These are phyloP conservation scores for Thymelicus lineola DNA, from an alignment of 2,888 invertebrate species.

Conservation along the genomic window DNA sequence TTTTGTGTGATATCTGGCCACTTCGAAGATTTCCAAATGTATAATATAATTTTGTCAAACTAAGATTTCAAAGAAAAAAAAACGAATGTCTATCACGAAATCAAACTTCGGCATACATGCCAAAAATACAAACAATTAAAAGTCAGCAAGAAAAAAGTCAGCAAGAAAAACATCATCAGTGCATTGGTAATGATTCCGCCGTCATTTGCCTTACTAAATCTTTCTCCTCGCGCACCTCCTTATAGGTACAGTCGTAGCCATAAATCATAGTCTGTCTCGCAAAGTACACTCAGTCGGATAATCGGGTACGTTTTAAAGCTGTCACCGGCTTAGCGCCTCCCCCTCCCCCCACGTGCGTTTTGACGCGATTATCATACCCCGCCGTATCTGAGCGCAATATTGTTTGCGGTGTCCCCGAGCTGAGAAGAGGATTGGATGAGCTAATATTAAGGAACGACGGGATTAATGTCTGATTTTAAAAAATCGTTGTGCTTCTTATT, in stretches of 20 bases:
- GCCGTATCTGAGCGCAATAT: conserved; percentile 82
- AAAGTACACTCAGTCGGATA: conserved; percentile 76
- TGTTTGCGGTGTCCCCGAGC: conserved; percentile 61
- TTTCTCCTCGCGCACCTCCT: conserved; percentile 18
- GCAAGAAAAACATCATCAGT: not conserved
- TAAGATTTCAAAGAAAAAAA: too few species aligned
- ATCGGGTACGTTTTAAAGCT: conserved; percentile 82
- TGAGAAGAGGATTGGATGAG: conserved; percentile 52
- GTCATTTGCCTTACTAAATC: conserved; percentile 21
- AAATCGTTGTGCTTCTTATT: too few species aligned
- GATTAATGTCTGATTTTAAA: not conserved
- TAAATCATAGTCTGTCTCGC: conserved; percentile 69
- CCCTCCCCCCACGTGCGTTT: conserved; percentile 74
- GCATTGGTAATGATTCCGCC: conserved; percentile 23
- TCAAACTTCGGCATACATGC: not conserved
- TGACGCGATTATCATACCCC: conserved; percentile 85
- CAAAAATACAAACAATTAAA: conserved; percentile 6
- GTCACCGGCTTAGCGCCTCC: conserved; percentile 73
- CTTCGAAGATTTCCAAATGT: too few species aligned
- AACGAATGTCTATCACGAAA: too few species aligned
- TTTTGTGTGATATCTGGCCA: too few species aligned
- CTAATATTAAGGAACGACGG: conserved; percentile 26
- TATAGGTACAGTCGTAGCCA: conserved; percentile 49
- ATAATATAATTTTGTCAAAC: too few species aligned
- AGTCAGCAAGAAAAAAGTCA: not conserved